These are phyloP conservation scores for Lycodopsis pacificus DNA, from an alignment of 2,797 vertebrate genomes.

Conservation along the genomic window DNA sequence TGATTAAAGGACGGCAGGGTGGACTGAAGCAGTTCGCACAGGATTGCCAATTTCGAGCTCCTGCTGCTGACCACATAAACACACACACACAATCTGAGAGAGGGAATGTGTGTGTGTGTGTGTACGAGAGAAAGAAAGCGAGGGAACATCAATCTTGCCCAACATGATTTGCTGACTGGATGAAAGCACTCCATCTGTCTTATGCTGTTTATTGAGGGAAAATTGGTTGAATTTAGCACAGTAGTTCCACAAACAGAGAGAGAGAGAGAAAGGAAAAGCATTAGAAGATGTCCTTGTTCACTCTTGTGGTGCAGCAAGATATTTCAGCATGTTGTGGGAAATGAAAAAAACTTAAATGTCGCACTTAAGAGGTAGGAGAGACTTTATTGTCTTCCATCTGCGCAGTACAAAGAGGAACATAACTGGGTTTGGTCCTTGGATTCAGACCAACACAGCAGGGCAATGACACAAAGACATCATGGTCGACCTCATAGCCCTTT, in stretches of 20 bases:
- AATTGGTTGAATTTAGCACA: conserved; percentile 72
- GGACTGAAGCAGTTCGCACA: conserved; percentile 44
- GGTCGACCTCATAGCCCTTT: not conserved
- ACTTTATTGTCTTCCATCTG: not conserved
- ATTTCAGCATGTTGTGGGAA: conserved; percentile 33
- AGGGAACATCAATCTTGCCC: conserved; percentile 78
- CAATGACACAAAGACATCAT: not conserved
- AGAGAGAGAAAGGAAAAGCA: conserved; percentile 49
- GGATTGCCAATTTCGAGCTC: conserved; percentile 63
- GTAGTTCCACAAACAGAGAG: conserved; percentile 62
- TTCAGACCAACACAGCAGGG: not conserved
- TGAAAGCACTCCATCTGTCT: conserved; percentile 82
- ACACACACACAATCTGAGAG: conserved; percentile 37
- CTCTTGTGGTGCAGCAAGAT: conserved; percentile 44
- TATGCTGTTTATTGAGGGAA: conserved; percentile 76
- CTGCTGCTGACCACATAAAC: conserved; percentile 50
- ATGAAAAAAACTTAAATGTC: conserved; percentile 32
- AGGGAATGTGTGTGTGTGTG: conserved; percentile 28
- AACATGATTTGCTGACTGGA: conserved; percentile 81
- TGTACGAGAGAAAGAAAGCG: conserved; percentile 48
- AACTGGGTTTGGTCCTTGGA: not conserved
- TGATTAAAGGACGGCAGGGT: conserved; percentile 35
- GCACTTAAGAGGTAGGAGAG: conserved; percentile 9
- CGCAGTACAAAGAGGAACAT: not conserved
- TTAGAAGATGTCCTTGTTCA: conserved; percentile 59